Evolutionary conservation across 1,140 invertebrate genomes (phyloP).

Genomic region (Aphidius gifuensis): DNA sequence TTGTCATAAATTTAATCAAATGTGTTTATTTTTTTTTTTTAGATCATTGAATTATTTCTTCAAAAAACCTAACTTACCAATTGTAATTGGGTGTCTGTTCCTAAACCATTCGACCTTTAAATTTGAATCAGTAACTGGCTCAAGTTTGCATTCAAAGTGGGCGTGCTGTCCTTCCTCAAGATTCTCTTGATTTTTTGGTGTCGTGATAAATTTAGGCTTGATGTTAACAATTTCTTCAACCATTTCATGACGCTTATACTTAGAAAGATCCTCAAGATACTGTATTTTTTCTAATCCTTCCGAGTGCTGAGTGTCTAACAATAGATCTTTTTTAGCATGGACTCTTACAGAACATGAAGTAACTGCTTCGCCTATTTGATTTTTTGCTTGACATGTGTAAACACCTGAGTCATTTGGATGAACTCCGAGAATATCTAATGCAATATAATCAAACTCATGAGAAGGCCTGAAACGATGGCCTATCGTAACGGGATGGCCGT

Average conservation of each 20-base stretch:
- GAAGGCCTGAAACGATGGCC: slow-evolving; percentile 94
- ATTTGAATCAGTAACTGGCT: slow-evolving; percentile 93
- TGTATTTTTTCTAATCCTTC: slow-evolving; percentile 87
- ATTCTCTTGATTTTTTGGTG: slow-evolving; percentile 80
- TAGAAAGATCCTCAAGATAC: slow-evolving; percentile 82
- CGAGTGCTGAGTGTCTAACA: slow-evolving; percentile 82
- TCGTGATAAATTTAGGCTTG: slow-evolving; percentile 79
- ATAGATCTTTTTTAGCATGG: slow-evolving; percentile 82
- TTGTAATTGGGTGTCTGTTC: slow-evolving; percentile 82
- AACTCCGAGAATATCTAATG: slow-evolving; percentile 90
- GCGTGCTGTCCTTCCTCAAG: slow-evolving; percentile 88
- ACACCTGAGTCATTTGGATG: slow-evolving; percentile 96
- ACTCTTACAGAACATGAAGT: slow-evolving; percentile 86
- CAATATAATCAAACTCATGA: slow-evolving; percentile 97
- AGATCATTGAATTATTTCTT: not conserved
- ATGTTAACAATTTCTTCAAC: slow-evolving; percentile 81
- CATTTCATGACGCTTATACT: slow-evolving; percentile 78
- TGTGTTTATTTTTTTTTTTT: not conserved
- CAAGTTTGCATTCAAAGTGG: slow-evolving; percentile 96
- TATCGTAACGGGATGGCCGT: slow-evolving; percentile 82
- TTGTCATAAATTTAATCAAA: not conserved
- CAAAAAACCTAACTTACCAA: slow-evolving; percentile 55
- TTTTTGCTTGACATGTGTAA: slow-evolving; percentile 89
- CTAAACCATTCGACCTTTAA: slow-evolving; percentile 93
- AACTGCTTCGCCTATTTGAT: slow-evolving; percentile 90